Evolutionary conservation across 37 sponge, comb jelly and placozoan species (phyloP).

Genomic region (Dysidea cf. avara): DNA sequence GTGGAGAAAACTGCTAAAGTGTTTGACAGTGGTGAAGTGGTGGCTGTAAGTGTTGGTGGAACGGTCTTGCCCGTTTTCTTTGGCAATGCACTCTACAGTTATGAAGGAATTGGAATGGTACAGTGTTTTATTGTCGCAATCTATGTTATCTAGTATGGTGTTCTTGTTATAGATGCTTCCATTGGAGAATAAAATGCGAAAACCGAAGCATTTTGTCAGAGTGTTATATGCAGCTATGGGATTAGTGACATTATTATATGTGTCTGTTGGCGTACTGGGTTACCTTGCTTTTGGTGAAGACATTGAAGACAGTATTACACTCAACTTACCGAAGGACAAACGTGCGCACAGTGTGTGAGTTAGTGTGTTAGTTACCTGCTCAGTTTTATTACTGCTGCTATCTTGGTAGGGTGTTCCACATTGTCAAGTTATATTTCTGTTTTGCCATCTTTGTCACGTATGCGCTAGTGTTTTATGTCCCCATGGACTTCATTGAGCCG

Average conservation of each 20-base stretch:
- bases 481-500: slow-evolving; percentile 76
- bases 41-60: too few species aligned
- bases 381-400: too few species aligned
- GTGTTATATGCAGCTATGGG: slow-evolving; percentile 62
- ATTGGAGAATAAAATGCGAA: slow-evolving; percentile 92
- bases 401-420: slow-evolving; percentile 55
- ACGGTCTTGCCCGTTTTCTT: slow-evolving; percentile 63
- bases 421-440: slow-evolving; percentile 59
- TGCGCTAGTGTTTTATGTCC: slow-evolving; percentile 80
- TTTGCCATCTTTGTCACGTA: slow-evolving; percentile 61
- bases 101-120: slow-evolving; percentile 85
- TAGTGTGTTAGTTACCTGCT: slow-evolving; percentile 22
- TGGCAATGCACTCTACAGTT: slow-evolving; percentile 77
- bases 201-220: slow-evolving; percentile 53
- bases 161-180: slow-evolving; percentile 66
- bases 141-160: neutral
- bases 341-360: slow-evolving; percentile 5
- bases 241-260: slow-evolving; percentile 41
- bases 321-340: slow-evolving; percentile 47
- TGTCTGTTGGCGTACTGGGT: slow-evolving; percentile 60
- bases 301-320: slow-evolving; percentile 65
- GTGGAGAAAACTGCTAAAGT: neutral
- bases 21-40: slow-evolving; percentile 9
- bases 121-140: too few species aligned
- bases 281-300: slow-evolving; percentile 74